These are phyloP conservation scores for Amphiduros pacificus DNA, from an alignment of 2,888 invertebrate genomes.

Conservation along the genomic window DNA sequence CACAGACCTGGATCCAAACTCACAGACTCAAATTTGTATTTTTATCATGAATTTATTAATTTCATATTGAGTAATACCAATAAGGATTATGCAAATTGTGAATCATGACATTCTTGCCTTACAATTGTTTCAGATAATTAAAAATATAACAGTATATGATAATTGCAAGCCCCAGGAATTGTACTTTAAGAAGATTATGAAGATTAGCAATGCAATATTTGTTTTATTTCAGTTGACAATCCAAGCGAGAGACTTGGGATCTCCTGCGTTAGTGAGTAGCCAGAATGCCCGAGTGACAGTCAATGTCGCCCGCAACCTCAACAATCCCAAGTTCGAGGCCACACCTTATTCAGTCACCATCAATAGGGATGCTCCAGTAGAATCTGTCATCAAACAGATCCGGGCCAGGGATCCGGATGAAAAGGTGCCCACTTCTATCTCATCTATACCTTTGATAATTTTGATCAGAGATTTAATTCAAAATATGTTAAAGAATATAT, in stretches of 20 bases:
- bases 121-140: no score
- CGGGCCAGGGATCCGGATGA: conserved; percentile 24
- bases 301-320: conserved; percentile 30
- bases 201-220: background rate
- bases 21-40: no score
- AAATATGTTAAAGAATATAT: no score
- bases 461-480: no score
- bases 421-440: no score
- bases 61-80: no score
- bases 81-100: no score
- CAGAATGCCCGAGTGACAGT: conserved; percentile 25
- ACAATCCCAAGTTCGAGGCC: conserved; percentile 29
- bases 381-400: conserved; percentile 12
- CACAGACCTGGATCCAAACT: no score
- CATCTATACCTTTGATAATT: no score
- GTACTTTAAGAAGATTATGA: background rate
- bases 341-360: conserved; percentile 21
- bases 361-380: conserved; percentile 11
- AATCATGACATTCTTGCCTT: no score
- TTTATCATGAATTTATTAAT: no score
- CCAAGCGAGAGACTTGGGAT: conserved; percentile 41
- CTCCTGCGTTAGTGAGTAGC: conserved; percentile 26
- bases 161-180: background rate
- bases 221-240: conserved; percentile 39
- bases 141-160: no score